Conservation (phyloP, 53 echinoderm and acorn worm genomes). For the Apostichopus leukothele region DNA sequence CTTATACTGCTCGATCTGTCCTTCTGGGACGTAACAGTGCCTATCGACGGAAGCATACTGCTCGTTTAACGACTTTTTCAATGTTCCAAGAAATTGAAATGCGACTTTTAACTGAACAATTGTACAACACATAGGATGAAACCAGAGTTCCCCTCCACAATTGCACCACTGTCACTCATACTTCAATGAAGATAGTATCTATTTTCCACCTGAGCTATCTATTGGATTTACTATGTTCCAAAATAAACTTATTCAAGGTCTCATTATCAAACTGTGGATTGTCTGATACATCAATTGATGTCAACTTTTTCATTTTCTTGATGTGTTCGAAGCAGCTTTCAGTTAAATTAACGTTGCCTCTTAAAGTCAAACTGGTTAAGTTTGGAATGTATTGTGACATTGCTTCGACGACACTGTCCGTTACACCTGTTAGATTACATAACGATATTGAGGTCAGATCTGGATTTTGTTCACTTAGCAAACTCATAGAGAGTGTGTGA, state of each 20-base stretch:
- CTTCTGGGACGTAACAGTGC: too few species aligned
- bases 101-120: too few species aligned
- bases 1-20: too few species aligned
- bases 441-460: not conserved
- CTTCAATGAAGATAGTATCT: too few species aligned
- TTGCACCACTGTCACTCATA: too few species aligned
- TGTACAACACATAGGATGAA: too few species aligned
- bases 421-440: not conserved
- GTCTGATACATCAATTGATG: slow-evolving; percentile 2
- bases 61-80: too few species aligned
- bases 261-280: slow-evolving; percentile 14
- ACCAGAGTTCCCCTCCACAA: too few species aligned
- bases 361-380: not conserved
- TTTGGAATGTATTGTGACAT: not conserved
- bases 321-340: slow-evolving; percentile 7
- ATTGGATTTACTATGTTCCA: slow-evolving; percentile 34
- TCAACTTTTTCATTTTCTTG: slow-evolving; percentile 23
- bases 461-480: slow-evolving; percentile 15
- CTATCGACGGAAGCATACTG: too few species aligned
- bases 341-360: not conserved
- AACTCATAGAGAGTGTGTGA: too few species aligned
- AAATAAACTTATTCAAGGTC: not conserved
- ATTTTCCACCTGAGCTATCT: not conserved
- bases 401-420: not conserved
- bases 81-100: too few species aligned